phyloP scores from a whole-genome alignment of 2,113 vertebrate species.

The Probosciger aterrimus region DNA sequence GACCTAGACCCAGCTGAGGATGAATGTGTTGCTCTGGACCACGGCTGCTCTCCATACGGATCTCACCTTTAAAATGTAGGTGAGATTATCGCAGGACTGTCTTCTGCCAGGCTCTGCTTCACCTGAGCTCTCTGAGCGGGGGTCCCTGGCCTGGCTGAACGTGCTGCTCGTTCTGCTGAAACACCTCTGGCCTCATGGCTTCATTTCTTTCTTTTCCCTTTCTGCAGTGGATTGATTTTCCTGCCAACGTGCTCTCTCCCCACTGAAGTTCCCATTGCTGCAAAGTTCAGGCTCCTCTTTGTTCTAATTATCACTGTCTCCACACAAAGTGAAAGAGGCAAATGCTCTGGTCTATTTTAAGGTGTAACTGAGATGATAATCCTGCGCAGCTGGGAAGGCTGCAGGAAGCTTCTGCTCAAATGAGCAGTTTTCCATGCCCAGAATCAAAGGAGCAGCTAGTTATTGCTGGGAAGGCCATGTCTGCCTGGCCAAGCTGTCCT shows the following conservation, averaged over 20 bases:
- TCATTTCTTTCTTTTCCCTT: neutral
- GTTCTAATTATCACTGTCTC: conserved; percentile 50
- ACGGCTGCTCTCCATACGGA: neutral
- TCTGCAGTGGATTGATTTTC: conserved; percentile 41
- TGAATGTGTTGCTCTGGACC: neutral
- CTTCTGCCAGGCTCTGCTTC: neutral
- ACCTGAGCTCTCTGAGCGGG: conserved; percentile 22
- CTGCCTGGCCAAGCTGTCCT: neutral
- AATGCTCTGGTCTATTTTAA: conserved; percentile 43
- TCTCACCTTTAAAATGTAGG: conserved; percentile 5
- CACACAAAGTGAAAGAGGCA: neutral
- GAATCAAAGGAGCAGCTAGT: neutral
- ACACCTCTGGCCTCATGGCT: neutral
- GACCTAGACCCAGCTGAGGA: neutral
- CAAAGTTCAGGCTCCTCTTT: conserved; percentile 37
- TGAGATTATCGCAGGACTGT: neutral
- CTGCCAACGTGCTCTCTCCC: conserved; percentile 14
- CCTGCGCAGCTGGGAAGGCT: conserved; percentile 32
- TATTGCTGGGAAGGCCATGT: neutral
- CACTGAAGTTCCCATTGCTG: neutral
- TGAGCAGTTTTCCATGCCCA: neutral
- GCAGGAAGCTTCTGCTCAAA: conserved; percentile 12
- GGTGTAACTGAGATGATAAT: conserved; percentile 26
- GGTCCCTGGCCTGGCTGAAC: neutral
- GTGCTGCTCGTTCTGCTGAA: neutral